Conservation (phyloP, 2,113 vertebrate species). For the Dasypus novemcinctus region DNA sequence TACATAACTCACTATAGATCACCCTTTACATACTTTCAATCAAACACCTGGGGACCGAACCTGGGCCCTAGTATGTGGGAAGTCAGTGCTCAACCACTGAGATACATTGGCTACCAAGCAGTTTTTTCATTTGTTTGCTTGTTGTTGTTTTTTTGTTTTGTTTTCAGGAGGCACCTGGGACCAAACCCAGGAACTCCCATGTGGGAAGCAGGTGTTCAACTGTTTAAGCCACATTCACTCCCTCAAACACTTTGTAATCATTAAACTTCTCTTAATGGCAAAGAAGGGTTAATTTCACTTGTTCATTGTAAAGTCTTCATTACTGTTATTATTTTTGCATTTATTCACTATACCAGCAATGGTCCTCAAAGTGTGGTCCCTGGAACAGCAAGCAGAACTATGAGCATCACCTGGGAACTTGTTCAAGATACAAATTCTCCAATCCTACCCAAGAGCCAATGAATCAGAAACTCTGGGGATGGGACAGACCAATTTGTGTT, state of each 20-base stretch:
- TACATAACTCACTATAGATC: neutral
- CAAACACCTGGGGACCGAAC: neutral
- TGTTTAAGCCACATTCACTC: no score
- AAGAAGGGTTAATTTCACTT: constrained; percentile 11
- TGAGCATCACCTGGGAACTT: neutral
- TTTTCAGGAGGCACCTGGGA: no score
- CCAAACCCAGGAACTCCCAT: no score
- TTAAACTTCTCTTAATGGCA: neutral
- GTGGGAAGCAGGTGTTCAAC: no score
- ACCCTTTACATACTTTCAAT: neutral
- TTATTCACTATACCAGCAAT: neutral
- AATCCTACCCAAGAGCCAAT: neutral
- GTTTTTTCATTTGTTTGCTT: no score
- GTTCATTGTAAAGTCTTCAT: neutral
- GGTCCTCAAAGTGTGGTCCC: neutral
- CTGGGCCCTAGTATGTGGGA: no score
- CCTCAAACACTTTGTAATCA: neutral
- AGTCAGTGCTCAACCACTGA: no score
- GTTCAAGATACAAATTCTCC: neutral
- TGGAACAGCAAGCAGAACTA: neutral
- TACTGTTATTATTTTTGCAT: neutral
- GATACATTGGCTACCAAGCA: no score
- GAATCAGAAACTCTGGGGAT: neutral
- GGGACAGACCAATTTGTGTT: neutral
- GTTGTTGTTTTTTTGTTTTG: no score